Percentiles rank a stretch among this genome's conserved stretches.
Conservation (phyloP, 2,113 vertebrate genomes). For the Nothoprocta perdicaria region DNA sequence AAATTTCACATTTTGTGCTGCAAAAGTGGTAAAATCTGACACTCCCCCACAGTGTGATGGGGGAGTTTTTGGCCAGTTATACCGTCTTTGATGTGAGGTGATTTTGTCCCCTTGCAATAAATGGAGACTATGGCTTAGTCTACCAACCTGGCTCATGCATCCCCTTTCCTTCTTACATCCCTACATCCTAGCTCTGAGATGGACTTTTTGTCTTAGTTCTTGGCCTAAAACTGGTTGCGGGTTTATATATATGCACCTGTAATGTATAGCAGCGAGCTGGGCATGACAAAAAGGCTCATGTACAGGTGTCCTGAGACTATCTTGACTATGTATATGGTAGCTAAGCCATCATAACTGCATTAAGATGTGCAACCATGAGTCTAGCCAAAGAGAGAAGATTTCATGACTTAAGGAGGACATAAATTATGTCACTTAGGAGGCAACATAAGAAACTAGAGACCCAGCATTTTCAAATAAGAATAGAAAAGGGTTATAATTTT, state of each 20-base stretch:
- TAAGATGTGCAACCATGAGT: neutral
- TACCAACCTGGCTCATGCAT: fast-evolving
- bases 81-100: neutral
- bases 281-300: neutral
- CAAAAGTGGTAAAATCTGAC: neutral
- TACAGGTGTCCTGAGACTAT: neutral
- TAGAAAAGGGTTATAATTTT: neutral
- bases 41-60: neutral
- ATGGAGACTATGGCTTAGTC: neutral
- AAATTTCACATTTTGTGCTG: neutral
- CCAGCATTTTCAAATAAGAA: neutral
- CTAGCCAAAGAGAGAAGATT: neutral
- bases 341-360: neutral
- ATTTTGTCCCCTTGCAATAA: neutral
- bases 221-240: neutral
- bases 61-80: fast-evolving
- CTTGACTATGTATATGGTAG: neutral
- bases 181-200: neutral
- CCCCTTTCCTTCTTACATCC: neutral
- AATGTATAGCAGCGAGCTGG: neutral
- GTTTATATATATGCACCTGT: fast-evolving
- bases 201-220: neutral
- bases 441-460: neutral
- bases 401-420: neutral
- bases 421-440: neutral